phyloP scores from a whole-genome alignment of 2,113 vertebrate species.

The Cheirogaleus medius region DNA sequence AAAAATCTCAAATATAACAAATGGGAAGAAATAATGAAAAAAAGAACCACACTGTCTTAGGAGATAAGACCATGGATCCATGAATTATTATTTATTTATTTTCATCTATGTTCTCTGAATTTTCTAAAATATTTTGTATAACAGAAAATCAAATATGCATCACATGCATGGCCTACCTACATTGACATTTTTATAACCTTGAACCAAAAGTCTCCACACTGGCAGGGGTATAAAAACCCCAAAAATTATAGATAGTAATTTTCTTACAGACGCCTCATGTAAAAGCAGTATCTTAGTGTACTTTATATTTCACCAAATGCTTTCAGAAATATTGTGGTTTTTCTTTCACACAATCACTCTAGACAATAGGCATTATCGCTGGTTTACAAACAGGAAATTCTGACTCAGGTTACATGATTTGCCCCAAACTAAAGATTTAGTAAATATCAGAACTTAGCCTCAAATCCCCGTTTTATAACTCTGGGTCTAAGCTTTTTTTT shows the following conservation, averaged over 20 bases:
- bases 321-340: not conserved
- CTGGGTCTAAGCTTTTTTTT: not conserved
- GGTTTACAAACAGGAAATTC: not conserved
- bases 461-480: constrained; percentile 17
- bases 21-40: not conserved
- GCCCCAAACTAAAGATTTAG: not conserved
- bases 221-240: not conserved
- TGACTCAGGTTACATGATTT: constrained; percentile 35
- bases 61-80: not conserved
- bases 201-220: not conserved
- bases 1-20: not conserved
- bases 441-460: constrained; percentile 33
- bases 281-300: not conserved
- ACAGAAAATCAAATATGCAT: not conserved
- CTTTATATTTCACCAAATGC: not conserved
- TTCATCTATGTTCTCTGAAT: not conserved
- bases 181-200: not conserved
- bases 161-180: not conserved
- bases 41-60: not conserved
- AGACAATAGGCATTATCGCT: not conserved
- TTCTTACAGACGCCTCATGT: not conserved
- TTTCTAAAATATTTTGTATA: not conserved
- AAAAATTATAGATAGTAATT: not conserved
- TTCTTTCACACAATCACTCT: not conserved
- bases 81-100: not conserved